These are phyloP conservation scores for Apostichopus parvimensis DNA, from an alignment of 35 echinoderm and acorn worm species.

Conservation along the genomic window DNA sequence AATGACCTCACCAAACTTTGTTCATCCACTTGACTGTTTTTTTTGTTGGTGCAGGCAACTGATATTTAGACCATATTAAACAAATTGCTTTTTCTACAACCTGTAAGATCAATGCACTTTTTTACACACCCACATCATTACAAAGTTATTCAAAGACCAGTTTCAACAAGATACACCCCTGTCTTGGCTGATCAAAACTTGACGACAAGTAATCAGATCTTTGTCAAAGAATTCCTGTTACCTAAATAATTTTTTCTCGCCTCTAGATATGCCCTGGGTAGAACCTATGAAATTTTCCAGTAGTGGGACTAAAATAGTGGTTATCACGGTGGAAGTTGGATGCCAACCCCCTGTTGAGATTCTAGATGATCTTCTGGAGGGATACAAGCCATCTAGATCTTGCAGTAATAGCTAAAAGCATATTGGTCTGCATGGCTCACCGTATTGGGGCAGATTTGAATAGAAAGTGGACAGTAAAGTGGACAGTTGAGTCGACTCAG, in stretches of 20 bases:
- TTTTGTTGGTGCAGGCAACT: too few species aligned
- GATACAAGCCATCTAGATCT: neutral
- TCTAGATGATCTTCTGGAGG: neutral
- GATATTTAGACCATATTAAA: too few species aligned
- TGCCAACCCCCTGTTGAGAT: neutral
- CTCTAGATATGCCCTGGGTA: neutral
- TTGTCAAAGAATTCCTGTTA: conserved; percentile 12
- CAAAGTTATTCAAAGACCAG: neutral
- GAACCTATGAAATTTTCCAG: neutral
- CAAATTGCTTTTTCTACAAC: neutral
- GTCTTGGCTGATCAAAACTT: conserved; percentile 12
- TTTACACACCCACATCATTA: neutral
- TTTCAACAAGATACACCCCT: conserved; percentile 6
- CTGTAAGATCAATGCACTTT: neutral
- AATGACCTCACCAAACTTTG: neutral
- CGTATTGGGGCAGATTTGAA: too few species aligned
- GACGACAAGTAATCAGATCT: conserved; percentile 18
- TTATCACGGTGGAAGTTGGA: neutral
- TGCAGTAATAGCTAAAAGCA: neutral
- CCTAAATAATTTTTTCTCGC: neutral
- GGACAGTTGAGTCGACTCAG: too few species aligned
- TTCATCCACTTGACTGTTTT: too few species aligned
- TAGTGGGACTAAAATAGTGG: neutral
- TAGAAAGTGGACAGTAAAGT: too few species aligned
- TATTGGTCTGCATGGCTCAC: too few species aligned